Evolutionary conservation across 2,888 invertebrate species (phyloP), one percentile per base, ranked within the genome.

Genomic region (Gymnosoma rotundatum): DNA sequence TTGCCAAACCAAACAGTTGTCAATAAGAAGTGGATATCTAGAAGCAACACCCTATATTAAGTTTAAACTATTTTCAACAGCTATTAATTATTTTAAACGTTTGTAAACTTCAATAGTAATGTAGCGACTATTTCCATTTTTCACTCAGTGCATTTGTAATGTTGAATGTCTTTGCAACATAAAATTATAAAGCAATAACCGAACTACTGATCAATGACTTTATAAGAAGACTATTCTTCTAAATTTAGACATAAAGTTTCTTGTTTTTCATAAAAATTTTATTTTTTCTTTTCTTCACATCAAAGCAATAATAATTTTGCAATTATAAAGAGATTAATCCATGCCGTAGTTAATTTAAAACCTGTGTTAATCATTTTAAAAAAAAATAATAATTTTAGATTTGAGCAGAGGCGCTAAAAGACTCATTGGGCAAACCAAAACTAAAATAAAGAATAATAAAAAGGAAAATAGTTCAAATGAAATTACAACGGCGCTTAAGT

Each of bases 251-350:
- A 52, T 69, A 74, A 58, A 63, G 54, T 36, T 36, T 78, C 61
- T 63, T 56, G 69, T 70, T 70, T 69, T 36, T 61, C 52, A 18
- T 50, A 10, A 32, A n/a, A 45, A 16, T 25, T 21, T 63, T 38
- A 48, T 52, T 25, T 14, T 2, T 16, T 42, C n/a, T 25, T 25
- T 36, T 45, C 64, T 78, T 67, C 18, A 32, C 66, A 70, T 70
- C 75, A 81, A 83, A 69, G 67, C 67, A 84, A 85, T 89, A 84
- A 86, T 89, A 90, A 89, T 90, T 89, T 90, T 88, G 89, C 89
- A 90, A 90, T 90, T 90, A 90, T 89, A 88, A 87, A 88, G 88
- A 88, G 90, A 90, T 89, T 89, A 89, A 90, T 90, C 87, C 87
- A 88, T 86, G 89, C 64, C 86, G 38, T 83, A 78, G 80, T 78